phyloP scores from a whole-genome alignment of 2,888 invertebrate genomes.

The Zaprionus bogoriensis region DNA sequence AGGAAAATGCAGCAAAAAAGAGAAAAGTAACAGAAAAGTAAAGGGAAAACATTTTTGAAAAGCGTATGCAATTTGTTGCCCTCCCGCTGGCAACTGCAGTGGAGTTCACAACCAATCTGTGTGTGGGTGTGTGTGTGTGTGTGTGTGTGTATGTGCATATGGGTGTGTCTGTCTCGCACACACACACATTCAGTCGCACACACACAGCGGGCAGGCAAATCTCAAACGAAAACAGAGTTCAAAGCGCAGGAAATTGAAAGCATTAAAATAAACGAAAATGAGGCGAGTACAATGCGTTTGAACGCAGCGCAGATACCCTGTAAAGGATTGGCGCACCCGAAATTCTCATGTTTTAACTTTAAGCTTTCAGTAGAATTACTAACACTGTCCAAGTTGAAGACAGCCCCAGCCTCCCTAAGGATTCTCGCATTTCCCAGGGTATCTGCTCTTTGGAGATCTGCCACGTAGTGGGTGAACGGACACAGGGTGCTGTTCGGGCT shows the following conservation, averaged over 20 bases:
- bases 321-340: neutral
- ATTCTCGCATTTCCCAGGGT: neutral
- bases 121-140: neutral
- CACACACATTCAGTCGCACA: neutral
- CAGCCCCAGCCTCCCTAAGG: too few relatives aligned
- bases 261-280: slow-evolving; percentile 24
- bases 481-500: too few relatives aligned
- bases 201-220: slow-evolving; percentile 37
- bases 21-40: neutral
- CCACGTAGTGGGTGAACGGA: too few relatives aligned
- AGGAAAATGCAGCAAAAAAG: too few relatives aligned
- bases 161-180: neutral
- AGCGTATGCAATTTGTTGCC: slow-evolving; percentile 67
- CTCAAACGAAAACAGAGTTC: slow-evolving; percentile 60
- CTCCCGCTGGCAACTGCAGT: slow-evolving; percentile 39
- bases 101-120: slow-evolving; percentile 27
- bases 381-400: too few relatives aligned
- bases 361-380: too few relatives aligned
- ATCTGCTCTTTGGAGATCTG: neutral
- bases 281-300: too few relatives aligned
- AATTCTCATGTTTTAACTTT: too few relatives aligned
- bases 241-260: slow-evolving; percentile 71
- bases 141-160: neutral
- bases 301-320: neutral
- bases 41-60: slow-evolving; percentile 26